phyloP scores from a whole-genome alignment of 2,888 invertebrate species.

The Melanchra persicariae region DNA sequence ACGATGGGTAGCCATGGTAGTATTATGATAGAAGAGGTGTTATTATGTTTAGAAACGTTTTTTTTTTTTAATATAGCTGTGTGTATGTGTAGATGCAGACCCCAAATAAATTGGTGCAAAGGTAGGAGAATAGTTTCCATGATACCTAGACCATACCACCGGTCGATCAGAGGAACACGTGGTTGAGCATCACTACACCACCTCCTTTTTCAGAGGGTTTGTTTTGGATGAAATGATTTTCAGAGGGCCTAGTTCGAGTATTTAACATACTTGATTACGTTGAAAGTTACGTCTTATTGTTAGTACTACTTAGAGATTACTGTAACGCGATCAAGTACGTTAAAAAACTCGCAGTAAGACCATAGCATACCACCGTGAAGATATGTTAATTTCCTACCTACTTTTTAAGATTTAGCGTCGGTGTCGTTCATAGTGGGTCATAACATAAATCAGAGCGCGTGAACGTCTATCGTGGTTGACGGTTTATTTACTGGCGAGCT shows the following conservation, averaged over 20 bases:
- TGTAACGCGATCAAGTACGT: neutral
- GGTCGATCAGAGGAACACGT: neutral
- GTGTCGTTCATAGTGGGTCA: constrained; percentile 74
- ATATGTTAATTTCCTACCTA: constrained; percentile 27
- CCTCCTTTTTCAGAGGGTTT: neutral
- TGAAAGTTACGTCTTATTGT: no score
- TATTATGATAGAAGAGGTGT: no score
- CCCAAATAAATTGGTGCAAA: neutral
- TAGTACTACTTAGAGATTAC: neutral
- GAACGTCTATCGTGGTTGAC: constrained; percentile 73
- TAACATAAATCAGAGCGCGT: constrained; percentile 77
- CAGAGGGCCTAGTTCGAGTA: neutral
- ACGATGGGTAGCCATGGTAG: neutral
- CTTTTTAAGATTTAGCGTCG: constrained; percentile 69
- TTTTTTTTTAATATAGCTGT: no score
- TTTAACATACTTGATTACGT: neutral
- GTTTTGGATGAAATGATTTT: no score
- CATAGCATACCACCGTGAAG: neutral
- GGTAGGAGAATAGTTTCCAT: neutral
- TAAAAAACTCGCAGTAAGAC: no score
- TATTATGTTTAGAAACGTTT: no score
- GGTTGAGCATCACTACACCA: neutral
- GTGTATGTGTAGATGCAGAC: neutral
- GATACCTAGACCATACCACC: neutral
- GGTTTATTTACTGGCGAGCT: constrained; percentile 70